These are phyloP conservation scores for Drosophila littoralis DNA, from an alignment of 1,140 invertebrate species.

Conservation along the genomic window DNA sequence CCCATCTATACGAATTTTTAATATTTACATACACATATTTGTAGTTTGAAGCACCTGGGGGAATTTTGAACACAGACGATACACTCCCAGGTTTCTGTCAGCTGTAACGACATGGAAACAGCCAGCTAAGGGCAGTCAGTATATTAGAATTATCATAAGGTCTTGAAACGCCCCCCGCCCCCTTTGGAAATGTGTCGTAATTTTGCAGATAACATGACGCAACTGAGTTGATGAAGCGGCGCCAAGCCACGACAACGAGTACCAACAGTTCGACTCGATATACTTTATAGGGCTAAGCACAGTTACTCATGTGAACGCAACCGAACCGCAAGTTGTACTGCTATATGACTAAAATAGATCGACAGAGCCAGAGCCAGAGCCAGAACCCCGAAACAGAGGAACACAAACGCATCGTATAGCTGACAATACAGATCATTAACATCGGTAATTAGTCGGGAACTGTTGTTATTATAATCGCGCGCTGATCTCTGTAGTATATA, in stretches of 20 bases:
- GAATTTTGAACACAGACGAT: background rate
- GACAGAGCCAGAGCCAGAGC: background rate
- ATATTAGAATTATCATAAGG: conserved; percentile 10
- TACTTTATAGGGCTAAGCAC: conserved; percentile 20
- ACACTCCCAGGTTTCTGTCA: background rate
- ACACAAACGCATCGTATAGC: background rate
- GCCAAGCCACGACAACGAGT: conserved; percentile 14
- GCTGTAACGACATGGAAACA: background rate
- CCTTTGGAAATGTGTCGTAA: conserved; percentile 20
- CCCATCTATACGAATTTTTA: too few species aligned
- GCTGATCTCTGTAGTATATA: background rate
- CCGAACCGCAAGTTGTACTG: conserved; percentile 7
- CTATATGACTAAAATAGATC: conserved; percentile 7
- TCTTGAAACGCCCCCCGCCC: conserved; percentile 16
- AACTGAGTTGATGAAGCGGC: conserved; percentile 39
- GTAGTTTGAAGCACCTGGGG: background rate
- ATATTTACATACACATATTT: too few species aligned
- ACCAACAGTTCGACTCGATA: conserved; percentile 8
- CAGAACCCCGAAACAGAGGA: background rate
- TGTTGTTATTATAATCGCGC: conserved; percentile 18
- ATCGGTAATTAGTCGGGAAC: conserved; percentile 26
- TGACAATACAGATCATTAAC: conserved; percentile 28
- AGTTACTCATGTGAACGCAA: conserved; percentile 34
- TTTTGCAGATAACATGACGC: conserved; percentile 43
- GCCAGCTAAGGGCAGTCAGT: too few species aligned